phyloP scores from a whole-genome alignment of 2,888 invertebrate genomes.

The Spodoptera littoralis region DNA sequence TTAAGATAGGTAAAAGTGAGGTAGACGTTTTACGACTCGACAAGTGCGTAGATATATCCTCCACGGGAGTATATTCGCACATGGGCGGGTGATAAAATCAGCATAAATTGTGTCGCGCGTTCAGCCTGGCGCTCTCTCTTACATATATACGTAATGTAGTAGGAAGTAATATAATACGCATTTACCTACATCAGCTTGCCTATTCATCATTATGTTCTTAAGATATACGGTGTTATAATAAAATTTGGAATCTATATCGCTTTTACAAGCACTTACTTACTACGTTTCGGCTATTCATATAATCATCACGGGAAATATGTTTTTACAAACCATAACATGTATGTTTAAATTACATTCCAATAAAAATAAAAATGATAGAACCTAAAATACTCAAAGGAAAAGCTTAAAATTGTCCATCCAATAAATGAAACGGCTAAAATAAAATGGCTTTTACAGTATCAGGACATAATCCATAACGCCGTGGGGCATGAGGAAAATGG shows the following conservation, averaged over 20 bases:
- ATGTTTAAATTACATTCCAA: too few relatives aligned
- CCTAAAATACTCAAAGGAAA: too few relatives aligned
- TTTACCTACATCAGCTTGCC: slow-evolving; percentile 35
- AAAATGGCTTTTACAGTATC: too few relatives aligned
- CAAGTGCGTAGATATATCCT: slow-evolving; percentile 64
- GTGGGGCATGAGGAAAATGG: not conserved
- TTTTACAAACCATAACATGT: too few relatives aligned
- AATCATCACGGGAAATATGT: too few relatives aligned
- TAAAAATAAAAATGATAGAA: too few relatives aligned
- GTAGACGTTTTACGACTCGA: slow-evolving; percentile 62
- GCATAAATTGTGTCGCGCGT: slow-evolving; percentile 71
- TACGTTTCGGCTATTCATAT: too few relatives aligned
- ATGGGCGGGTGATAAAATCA: slow-evolving; percentile 75
- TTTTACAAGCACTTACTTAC: too few relatives aligned
- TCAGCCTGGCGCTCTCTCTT: slow-evolving; percentile 30
- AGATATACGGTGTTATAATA: slow-evolving; percentile 13
- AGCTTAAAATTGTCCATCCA: too few relatives aligned
- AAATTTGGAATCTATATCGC: too few relatives aligned
- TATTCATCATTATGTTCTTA: slow-evolving; percentile 33
- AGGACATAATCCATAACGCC: slow-evolving; percentile 9
- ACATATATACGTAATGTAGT: slow-evolving; percentile 47
- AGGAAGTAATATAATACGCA: slow-evolving; percentile 67
- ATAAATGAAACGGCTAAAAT: too few relatives aligned
- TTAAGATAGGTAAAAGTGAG: slow-evolving; percentile 60
- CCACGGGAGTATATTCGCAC: slow-evolving; percentile 64